Evolutionary conservation across 2,888 invertebrate genomes (phyloP), one percentile per base, ranked within the genome.

Genomic region (Seira ritae): DNA sequence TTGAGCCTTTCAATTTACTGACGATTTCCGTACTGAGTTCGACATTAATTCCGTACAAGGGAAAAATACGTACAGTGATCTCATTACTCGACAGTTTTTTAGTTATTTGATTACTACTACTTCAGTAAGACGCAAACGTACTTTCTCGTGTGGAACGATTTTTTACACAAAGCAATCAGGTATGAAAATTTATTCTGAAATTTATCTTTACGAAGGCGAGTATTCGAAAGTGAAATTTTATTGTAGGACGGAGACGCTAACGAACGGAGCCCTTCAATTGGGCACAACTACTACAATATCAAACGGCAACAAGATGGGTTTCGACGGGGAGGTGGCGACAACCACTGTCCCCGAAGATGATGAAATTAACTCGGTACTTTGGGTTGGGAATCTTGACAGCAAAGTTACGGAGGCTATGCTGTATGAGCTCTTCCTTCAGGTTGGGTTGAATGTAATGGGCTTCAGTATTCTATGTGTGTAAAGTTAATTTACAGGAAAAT

Each of bases 301-400:
- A 71, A 81, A 81, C 81, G 81, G 81, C 71, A 71, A 68, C 81
- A 81, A 75, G 62, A 87, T 87, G 87, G 85, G 87, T 87, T 87
- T 87, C 46, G 86, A 85, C 66, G 85, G 85, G 70, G 85, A 84
- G 66, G 67, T 81, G 65, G 71, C 76, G 31, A 31, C 31, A 0
- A 81, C 20, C 17, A 66, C 81, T 55, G 85, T 85, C 24, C 80
- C 76, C 50, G 87, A 87, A 72, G 86, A 87, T 60, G 88, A 87
- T 72, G 87, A 87, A 71, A 82, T 88, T 65, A 88, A 88, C 73
- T 87, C 87, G 42, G 87, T 87, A 50, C 85, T 88, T 62, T 88
- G 88, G 88, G 88, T 87, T 62, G 89, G 89, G 66, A 89, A 89
- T 84, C 82, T 89, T 42, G 89, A 89, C 74, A 86, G 84, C 69